These are phyloP conservation scores for Aleiodes alternator DNA, from an alignment of 2,888 invertebrate genomes.

Conservation along the genomic window DNA sequence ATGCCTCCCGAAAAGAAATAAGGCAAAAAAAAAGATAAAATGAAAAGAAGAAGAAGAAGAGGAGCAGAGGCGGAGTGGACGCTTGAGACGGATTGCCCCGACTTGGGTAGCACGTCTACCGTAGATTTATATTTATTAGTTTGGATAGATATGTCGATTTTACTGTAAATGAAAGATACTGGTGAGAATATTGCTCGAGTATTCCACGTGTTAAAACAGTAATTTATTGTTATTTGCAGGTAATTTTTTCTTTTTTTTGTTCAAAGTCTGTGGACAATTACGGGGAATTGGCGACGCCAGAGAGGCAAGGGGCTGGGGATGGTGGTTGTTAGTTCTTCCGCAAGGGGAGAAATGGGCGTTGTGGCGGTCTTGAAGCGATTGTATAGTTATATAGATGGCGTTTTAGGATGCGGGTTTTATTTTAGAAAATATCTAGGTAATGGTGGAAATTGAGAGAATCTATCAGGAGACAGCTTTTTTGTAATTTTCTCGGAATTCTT, in stretches of 20 bases:
- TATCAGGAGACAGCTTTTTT: no score
- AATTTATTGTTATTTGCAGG: constrained; percentile 4
- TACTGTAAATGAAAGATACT: constrained; percentile 28
- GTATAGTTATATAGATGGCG: no score
- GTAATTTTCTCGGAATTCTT: no score
- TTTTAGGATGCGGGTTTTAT: no score
- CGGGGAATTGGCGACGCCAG: no score
- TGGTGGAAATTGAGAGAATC: no score
- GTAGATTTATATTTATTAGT: constrained; percentile 45
- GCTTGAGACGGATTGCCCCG: constrained; percentile 71
- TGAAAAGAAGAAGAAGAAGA: constrained; percentile 37
- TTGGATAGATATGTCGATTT: constrained; percentile 43
- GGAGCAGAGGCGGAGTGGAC: constrained; percentile 68
- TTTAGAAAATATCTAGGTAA: no score
- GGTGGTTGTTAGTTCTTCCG: no score
- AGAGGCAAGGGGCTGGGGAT: no score
- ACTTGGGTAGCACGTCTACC: constrained; percentile 52
- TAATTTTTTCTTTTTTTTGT: not conserved
- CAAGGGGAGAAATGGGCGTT: no score
- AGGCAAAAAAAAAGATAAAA: constrained; percentile 25
- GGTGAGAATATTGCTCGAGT: not conserved
- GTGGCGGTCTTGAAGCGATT: no score
- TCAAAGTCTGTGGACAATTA: not conserved
- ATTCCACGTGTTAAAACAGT: not conserved
- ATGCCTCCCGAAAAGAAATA: constrained; percentile 67